phyloP scores from a whole-genome alignment of 2,113 vertebrate species.

The Origma solitaria region DNA sequence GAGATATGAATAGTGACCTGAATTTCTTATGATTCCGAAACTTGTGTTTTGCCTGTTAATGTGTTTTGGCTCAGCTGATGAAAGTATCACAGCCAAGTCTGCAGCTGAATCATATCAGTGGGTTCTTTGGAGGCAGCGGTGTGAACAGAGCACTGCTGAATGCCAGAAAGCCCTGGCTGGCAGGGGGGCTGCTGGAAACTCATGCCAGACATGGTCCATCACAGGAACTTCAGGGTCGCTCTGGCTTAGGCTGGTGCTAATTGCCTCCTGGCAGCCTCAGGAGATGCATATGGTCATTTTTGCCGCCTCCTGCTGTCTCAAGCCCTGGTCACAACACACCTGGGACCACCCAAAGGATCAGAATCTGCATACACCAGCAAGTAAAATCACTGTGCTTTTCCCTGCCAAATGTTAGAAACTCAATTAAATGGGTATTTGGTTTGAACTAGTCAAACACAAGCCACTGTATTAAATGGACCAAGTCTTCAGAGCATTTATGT shows the following conservation, averaged over 20 bases:
- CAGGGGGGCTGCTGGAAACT: background rate
- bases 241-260: background rate
- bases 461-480: background rate
- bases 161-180: background rate
- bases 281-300: background rate
- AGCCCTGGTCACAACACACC: background rate
- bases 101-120: background rate
- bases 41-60: background rate
- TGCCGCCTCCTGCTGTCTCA: background rate
- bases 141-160: background rate
- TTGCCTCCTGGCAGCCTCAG: background rate
- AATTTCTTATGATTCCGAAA: background rate
- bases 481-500: background rate
- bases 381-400: background rate
- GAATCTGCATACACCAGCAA: background rate
- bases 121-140: background rate
- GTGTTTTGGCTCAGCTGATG: background rate
- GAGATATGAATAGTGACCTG: background rate
- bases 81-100: background rate
- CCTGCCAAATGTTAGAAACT: background rate
- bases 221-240: background rate
- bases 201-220: background rate
- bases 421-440: background rate
- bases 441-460: background rate
- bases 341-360: background rate